These are phyloP conservation scores for Helicoverpa armigera DNA, from an alignment of 1,140 invertebrate genomes.

Conservation along the genomic window DNA sequence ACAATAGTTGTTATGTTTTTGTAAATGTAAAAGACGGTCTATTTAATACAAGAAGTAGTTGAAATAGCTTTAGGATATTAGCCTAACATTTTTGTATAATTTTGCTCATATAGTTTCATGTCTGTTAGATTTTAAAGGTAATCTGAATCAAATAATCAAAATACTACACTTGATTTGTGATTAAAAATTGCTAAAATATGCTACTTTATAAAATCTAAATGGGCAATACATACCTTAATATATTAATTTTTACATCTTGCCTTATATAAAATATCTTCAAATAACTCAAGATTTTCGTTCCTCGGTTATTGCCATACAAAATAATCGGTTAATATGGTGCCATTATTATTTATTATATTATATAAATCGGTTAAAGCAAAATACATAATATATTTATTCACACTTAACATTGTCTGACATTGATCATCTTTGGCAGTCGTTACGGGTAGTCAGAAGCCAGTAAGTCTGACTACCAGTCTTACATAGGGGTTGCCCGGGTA, in stretches of 20 bases:
- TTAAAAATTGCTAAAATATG: no score
- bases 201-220: no score
- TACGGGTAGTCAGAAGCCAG: no score
- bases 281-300: not conserved
- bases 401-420: no score
- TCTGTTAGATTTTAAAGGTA: not conserved
- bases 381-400: not conserved
- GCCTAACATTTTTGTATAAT: not conserved
- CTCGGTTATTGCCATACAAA: constrained; percentile 43
- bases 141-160: no score
- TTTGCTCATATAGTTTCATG: not conserved
- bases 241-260: not conserved
- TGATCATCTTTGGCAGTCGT: no score
- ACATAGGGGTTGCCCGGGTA: no score
- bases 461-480: no score
- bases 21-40: not conserved
- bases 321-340: constrained; percentile 37
- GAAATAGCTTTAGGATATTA: not conserved
- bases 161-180: no score
- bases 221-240: no score
- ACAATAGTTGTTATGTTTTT: not conserved
- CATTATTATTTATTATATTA: constrained; percentile 33
- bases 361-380: constrained; percentile 20
- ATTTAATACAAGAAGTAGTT: not conserved
- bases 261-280: not conserved